These are phyloP conservation scores for Oegoconia quadripuncta DNA, from an alignment of 2,888 invertebrate species.

Conservation along the genomic window DNA sequence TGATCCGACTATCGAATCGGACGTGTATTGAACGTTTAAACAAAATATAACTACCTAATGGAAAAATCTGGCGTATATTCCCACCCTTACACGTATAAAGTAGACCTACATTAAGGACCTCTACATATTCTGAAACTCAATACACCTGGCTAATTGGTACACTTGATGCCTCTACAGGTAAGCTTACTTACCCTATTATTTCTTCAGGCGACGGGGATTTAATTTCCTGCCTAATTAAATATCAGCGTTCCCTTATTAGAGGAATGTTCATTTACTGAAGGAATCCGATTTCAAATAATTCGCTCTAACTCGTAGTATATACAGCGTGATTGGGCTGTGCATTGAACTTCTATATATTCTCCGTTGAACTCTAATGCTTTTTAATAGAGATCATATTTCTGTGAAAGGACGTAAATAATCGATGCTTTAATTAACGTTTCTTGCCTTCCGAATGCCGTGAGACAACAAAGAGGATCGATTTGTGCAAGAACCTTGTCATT, in stretches of 20 bases:
- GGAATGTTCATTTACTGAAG: slow-evolving; percentile 25
- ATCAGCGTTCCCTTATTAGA: slow-evolving; percentile 12
- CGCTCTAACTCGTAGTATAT: too few relatives aligned
- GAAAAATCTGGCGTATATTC: too few relatives aligned
- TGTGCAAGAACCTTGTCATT: slow-evolving; percentile 24
- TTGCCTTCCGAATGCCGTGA: slow-evolving; percentile 44
- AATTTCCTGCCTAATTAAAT: slow-evolving; percentile 17
- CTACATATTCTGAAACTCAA: background rate
- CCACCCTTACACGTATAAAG: too few relatives aligned
- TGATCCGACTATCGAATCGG: too few relatives aligned
- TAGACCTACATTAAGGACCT: too few relatives aligned
- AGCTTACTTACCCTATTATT: slow-evolving; percentile 12
- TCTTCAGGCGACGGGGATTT: slow-evolving; percentile 9
- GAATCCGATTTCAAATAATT: slow-evolving; percentile 41
- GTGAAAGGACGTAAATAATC: slow-evolving; percentile 11
- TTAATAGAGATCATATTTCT: background rate
- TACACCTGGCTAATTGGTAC: background rate
- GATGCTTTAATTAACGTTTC: slow-evolving; percentile 49
- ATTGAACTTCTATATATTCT: background rate
- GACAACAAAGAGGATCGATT: slow-evolving; percentile 54
- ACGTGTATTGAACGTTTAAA: too few relatives aligned
- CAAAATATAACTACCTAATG: too few relatives aligned
- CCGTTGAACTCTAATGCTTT: background rate
- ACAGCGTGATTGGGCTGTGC: too few relatives aligned
- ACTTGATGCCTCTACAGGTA: background rate